Percentiles rank a stretch among this genome's conserved stretches.
Evolutionary conservation across 2,113 vertebrate species (phyloP).

Genomic region (Progne subis): DNA sequence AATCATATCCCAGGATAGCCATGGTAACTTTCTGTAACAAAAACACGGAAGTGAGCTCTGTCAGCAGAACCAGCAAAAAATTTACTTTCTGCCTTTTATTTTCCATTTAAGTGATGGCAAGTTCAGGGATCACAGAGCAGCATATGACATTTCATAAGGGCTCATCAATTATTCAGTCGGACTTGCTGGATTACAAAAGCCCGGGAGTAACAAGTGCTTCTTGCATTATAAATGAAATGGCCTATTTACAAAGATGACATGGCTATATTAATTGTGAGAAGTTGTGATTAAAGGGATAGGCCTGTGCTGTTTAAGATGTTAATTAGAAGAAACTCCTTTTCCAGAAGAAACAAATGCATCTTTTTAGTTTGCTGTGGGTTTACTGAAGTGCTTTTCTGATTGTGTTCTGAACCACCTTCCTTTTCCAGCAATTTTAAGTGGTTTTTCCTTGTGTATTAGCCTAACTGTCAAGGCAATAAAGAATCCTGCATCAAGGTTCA

Average conservation of each 20-base stretch:
- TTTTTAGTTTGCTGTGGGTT: background rate
- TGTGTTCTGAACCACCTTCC: background rate
- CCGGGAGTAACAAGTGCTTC: slow-evolving; percentile 44
- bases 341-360: background rate
- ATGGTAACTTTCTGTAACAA: background rate
- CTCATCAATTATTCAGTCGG: slow-evolving; percentile 55
- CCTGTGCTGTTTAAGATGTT: background rate
- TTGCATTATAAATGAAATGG: slow-evolving; percentile 38
- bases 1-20: background rate
- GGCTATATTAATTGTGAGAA: slow-evolving; percentile 18
- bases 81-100: slow-evolving; percentile 8
- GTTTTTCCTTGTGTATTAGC: background rate
- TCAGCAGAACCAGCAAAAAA: background rate
- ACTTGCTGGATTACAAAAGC: slow-evolving; percentile 23
- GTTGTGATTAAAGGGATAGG: slow-evolving; percentile 12
- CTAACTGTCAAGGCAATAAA: background rate
- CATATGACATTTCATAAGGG: background rate
- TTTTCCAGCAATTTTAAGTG: background rate
- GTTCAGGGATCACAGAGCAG: background rate
- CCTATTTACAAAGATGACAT: slow-evolving; percentile 26
- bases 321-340: slow-evolving; percentile 7
- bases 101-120: background rate
- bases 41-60: background rate
- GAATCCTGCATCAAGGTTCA: background rate
- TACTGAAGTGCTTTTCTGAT: background rate